A percentile compares a stretch with the other conserved stretches of the same genome.
Conservation (phyloP, 1,140 invertebrate species). For the Drosophila serrata region DNA sequence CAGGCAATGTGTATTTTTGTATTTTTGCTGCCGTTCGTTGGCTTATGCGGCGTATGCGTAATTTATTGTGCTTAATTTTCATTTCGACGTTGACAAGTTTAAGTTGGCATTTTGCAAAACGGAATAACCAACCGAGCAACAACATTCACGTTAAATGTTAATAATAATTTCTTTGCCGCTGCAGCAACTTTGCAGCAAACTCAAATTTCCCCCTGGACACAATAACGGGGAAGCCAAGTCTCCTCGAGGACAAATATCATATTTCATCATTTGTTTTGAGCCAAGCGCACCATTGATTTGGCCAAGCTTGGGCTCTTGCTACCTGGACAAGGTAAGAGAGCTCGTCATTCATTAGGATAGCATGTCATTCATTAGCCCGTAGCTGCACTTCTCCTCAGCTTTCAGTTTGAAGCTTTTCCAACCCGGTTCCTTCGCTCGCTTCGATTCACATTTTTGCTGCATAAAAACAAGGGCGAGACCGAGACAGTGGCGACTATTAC, state of each 20-base stretch:
- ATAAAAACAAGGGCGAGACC: slow-evolving; percentile 14
- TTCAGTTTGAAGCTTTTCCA: neutral
- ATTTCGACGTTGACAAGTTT: slow-evolving; percentile 60
- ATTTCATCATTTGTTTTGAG: slow-evolving; percentile 74
- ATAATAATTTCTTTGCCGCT: slow-evolving; percentile 8
- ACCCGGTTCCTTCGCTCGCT: neutral
- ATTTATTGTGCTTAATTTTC: slow-evolving; percentile 69
- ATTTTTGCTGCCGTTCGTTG: slow-evolving; percentile 52
- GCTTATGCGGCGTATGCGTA: slow-evolving; percentile 77
- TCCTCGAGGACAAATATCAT: slow-evolving; percentile 53
- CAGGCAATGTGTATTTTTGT: no score
- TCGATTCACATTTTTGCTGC: slow-evolving; percentile 39
- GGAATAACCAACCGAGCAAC: slow-evolving; percentile 7
- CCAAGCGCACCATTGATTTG: slow-evolving; percentile 70
- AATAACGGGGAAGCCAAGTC: slow-evolving; percentile 6
- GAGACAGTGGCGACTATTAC: slow-evolving; percentile 11
- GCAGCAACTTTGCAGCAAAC: slow-evolving; percentile 6
- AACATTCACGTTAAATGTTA: slow-evolving; percentile 8
- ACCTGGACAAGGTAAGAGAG: slow-evolving; percentile 6
- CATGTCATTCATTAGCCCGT: slow-evolving; percentile 66
- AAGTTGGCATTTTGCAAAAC: slow-evolving; percentile 50
- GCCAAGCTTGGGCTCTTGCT: slow-evolving; percentile 1
- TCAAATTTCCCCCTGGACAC: slow-evolving; percentile 35
- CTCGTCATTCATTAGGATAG: slow-evolving; percentile 72
- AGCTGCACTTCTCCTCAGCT: neutral